Evolutionary conservation across 1,140 invertebrate genomes (phyloP), one percentile per base, ranked within the genome.

Genomic region (Pollicipes pollicipes): DNA sequence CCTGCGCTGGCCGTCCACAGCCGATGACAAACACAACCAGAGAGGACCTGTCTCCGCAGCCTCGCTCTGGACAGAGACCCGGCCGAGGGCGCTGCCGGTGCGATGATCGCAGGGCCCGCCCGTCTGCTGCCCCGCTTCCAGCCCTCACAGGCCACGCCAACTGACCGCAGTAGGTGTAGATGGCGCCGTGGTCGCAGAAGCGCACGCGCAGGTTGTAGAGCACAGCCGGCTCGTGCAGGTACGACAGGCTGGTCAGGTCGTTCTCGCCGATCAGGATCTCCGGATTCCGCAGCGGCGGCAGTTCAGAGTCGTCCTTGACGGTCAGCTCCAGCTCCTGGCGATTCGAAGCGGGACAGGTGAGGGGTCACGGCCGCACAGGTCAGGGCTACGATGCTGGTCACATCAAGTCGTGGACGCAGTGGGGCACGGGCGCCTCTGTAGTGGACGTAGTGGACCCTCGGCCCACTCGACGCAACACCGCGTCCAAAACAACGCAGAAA

Each of bases 211-310:
- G 82, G 82, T 98, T 99, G 79, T 98, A 89, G 8, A 99, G 84
- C 26, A 99, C 95, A 73, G 89, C 90, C 0, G 97, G 96, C 81
- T 99, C 97, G 81, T 99, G 96, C 0, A 99, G 85, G 79, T 98
- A 99, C 26, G 94, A 97, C 0, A 99, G 82, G 0, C 92, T 91
- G 0, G 96, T 99, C 66, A 99, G 84, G 83, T 99, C 97, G 83
- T 98, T 98, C 81, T 96, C 91, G n/a, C 96, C 96, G 73, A 98
- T 91, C 30, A 99, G 83, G 75, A 99, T 95, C 68, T 95, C 90
- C 0, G 96, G 96, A 82, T 99, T 98, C 69, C 93, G 83, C 63
- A 98, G 79, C 6, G 91, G 95, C 0, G 97, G 97, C 68, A 98
- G 82, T 72, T 92, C 85, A 27, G 82, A 83, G 75, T 90, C 88